Evolutionary conservation across 1,140 invertebrate genomes (phyloP).

Genomic region (Yoshiicerus persimilis): DNA sequence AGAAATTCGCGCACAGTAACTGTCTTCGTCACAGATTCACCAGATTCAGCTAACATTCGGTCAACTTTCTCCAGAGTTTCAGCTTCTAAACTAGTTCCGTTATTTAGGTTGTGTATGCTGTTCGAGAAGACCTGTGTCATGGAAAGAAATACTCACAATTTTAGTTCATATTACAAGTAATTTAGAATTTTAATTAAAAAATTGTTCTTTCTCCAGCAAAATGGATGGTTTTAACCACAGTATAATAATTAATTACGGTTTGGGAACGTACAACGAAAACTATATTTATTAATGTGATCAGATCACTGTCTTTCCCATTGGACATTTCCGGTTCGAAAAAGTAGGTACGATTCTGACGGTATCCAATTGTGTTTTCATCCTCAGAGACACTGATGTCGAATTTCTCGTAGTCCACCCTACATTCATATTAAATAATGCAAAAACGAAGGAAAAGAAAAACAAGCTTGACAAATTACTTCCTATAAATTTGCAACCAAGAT

Average conservation of each 20-base stretch:
- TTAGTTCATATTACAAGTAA: not conserved
- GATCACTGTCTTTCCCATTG: slow-evolving; percentile 1
- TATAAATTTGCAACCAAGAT: no score
- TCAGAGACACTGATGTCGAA: not conserved
- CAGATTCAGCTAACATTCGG: not conserved
- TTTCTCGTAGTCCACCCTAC: not conserved
- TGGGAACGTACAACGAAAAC: slow-evolving; percentile 23
- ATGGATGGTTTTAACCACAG: not conserved
- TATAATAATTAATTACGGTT: not conserved
- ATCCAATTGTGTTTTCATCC: not conserved
- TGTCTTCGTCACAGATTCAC: not conserved
- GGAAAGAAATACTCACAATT: not conserved
- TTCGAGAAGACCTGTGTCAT: slow-evolving; percentile 11
- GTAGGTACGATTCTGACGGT: not conserved
- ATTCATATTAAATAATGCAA: not conserved
- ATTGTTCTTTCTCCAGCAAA: not conserved
- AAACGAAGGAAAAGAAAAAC: not conserved
- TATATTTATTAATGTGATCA: slow-evolving; percentile 31
- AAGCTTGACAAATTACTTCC: no score
- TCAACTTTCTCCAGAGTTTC: not conserved
- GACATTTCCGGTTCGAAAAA: slow-evolving; percentile 25
- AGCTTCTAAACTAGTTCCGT: slow-evolving; percentile 18
- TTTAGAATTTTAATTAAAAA: not conserved
- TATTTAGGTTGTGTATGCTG: not conserved
- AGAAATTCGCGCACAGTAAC: not conserved